phyloP scores from a whole-genome alignment of 92 coral and sea anemone species.

The Phenganax subtilis region DNA sequence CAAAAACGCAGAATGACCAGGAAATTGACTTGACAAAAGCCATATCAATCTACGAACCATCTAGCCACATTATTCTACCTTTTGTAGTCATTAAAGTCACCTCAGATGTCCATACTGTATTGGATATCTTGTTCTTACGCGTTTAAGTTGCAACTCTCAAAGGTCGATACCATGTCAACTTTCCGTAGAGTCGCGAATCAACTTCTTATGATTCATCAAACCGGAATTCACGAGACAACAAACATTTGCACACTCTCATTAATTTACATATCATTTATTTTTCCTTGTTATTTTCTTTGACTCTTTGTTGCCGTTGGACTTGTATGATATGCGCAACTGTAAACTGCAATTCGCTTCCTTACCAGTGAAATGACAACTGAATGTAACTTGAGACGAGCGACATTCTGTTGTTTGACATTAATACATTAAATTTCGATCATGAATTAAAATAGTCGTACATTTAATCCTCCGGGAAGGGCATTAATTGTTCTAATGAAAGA shows the following conservation, averaged over 20 bases:
- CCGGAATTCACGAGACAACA: conserved; percentile 27
- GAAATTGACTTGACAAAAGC: neutral
- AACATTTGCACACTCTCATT: conserved; percentile 34
- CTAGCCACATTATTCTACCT: neutral
- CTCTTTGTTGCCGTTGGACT: neutral
- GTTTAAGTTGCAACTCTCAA: neutral
- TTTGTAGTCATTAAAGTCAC: neutral
- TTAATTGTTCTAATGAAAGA: conserved; percentile 8
- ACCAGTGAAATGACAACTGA: too few relatives aligned
- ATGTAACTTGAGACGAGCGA: too few relatives aligned
- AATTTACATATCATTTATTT: conserved; percentile 29
- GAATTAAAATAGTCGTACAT: neutral
- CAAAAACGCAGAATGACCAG: neutral
- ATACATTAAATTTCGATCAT: conserved; percentile 3
- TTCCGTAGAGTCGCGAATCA: neutral
- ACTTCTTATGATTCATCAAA: neutral
- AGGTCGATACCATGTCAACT: neutral
- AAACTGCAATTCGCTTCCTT: too few relatives aligned
- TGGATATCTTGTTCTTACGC: neutral
- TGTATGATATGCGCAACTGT: too few relatives aligned
- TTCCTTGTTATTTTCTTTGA: neutral
- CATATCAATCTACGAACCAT: neutral
- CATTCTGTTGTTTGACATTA: too few relatives aligned
- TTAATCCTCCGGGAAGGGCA: neutral
- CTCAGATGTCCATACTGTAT: neutral